Evolutionary conservation across 2,888 invertebrate species (phyloP).

Genomic region (Ecdyonurus torrentis): DNA sequence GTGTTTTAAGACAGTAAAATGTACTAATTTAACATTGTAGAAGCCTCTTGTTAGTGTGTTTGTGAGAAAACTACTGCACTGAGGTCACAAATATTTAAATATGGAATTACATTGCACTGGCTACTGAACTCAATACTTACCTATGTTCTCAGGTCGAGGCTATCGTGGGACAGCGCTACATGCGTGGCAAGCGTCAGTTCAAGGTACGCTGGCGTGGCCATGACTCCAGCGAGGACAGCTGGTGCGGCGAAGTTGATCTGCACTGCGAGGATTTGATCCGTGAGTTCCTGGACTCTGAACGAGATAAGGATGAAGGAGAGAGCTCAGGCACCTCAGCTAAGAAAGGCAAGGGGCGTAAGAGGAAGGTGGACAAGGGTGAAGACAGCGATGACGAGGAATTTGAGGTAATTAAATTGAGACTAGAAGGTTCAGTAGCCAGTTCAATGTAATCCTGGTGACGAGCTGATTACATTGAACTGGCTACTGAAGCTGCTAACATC

Average conservation of each 20-base stretch:
- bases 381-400: conserved; percentile 34
- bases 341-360: background rate
- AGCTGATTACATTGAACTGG: too few relatives aligned
- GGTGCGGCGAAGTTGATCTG: conserved; percentile 55
- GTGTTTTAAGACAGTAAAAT: too few relatives aligned
- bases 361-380: conserved; percentile 16
- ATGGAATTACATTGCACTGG: too few relatives aligned
- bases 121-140: too few relatives aligned
- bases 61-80: too few relatives aligned
- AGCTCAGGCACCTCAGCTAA: background rate
- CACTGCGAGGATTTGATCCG: conserved; percentile 51
- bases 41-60: too few relatives aligned
- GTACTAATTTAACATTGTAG: too few relatives aligned
- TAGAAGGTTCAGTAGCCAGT: too few relatives aligned
- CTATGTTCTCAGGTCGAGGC: conserved; percentile 54
- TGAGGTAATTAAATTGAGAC: conserved; percentile 31
- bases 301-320: conserved; percentile 5
- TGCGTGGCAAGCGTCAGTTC: conserved; percentile 48
- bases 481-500: too few relatives aligned
- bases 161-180: conserved; percentile 48
- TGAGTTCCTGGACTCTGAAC: conserved; percentile 26
- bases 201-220: conserved; percentile 67
- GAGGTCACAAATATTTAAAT: too few relatives aligned
- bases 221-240: conserved; percentile 47
- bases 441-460: too few relatives aligned